phyloP scores from a whole-genome alignment of 1,140 invertebrate genomes.

The Caenorhabditis briggsae region DNA sequence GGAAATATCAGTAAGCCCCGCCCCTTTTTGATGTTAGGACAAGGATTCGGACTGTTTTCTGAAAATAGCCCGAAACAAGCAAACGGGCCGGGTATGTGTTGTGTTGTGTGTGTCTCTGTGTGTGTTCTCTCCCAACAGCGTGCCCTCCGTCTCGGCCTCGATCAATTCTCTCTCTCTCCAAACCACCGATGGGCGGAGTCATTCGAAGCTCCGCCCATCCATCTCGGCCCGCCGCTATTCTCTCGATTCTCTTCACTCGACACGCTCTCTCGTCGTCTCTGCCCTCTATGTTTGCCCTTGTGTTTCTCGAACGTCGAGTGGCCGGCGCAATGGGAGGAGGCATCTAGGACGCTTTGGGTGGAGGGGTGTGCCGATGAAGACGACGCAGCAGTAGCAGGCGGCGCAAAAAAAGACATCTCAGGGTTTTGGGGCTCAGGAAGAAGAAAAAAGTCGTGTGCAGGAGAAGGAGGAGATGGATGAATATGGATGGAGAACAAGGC shows the following conservation, averaged over 20 bases:
- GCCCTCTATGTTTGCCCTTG: conserved; percentile 47
- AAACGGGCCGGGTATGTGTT: conserved; percentile 46
- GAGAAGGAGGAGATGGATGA: conserved; percentile 6
- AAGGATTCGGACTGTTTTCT: background rate
- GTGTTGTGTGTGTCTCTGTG: conserved; percentile 42
- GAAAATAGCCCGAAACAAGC: conserved; percentile 50
- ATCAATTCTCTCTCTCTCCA: conserved; percentile 43
- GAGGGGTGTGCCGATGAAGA: conserved; percentile 20
- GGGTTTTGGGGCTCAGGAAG: conserved; percentile 11
- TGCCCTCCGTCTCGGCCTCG: conserved; percentile 54
- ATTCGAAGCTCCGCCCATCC: conserved; percentile 12
- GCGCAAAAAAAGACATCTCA: conserved; percentile 51
- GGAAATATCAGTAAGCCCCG: background rate
- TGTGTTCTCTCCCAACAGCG: conserved; percentile 54
- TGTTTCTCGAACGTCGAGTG: conserved; percentile 48
- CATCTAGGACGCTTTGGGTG: background rate
- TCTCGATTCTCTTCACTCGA: background rate
- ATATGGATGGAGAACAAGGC: background rate
- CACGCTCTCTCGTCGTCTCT: background rate
- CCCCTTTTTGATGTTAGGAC: background rate
- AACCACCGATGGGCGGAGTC: conserved; percentile 44
- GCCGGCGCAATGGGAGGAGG: background rate
- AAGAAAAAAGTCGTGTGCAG: background rate
- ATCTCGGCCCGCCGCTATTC: conserved; percentile 18
- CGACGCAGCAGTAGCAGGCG: conserved; percentile 48